Conservation (phyloP, 2,113 vertebrate species). For the Rhinoptilus africanus region DNA sequence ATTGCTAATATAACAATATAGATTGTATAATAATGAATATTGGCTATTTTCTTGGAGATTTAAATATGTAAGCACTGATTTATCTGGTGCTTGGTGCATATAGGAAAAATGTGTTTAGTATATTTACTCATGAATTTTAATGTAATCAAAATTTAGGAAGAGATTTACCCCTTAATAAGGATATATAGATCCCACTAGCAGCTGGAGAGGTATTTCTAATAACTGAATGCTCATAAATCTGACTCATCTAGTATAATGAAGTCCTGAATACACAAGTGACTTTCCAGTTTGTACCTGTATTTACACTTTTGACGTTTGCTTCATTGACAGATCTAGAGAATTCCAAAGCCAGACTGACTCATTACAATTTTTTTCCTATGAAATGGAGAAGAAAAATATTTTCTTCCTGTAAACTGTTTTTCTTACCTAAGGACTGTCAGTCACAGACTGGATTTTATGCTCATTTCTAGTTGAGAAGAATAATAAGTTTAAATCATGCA, state of each 20-base stretch:
- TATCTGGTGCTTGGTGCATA: neutral
- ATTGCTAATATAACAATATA: neutral
- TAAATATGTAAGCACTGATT: neutral
- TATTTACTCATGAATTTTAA: neutral
- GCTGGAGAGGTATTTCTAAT: neutral
- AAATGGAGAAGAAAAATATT: neutral
- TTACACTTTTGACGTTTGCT: neutral
- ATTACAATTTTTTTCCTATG: neutral
- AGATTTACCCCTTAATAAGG: neutral
- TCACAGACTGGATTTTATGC: neutral
- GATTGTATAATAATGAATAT: neutral
- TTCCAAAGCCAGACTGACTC: neutral
- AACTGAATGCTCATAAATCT: neutral
- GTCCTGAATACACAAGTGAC: neutral
- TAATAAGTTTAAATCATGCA: neutral
- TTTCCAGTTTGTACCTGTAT: neutral
- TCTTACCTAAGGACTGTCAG: neutral
- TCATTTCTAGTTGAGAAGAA: neutral
- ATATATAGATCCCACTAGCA: neutral
- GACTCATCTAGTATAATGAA: neutral
- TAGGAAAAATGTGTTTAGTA: neutral
- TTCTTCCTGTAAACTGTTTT: neutral
- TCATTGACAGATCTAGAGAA: neutral
- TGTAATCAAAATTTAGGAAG: neutral
- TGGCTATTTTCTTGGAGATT: neutral